Evolutionary conservation across 1,140 invertebrate genomes (phyloP).

Genomic region (Hyposmocoma kahamanoa): DNA sequence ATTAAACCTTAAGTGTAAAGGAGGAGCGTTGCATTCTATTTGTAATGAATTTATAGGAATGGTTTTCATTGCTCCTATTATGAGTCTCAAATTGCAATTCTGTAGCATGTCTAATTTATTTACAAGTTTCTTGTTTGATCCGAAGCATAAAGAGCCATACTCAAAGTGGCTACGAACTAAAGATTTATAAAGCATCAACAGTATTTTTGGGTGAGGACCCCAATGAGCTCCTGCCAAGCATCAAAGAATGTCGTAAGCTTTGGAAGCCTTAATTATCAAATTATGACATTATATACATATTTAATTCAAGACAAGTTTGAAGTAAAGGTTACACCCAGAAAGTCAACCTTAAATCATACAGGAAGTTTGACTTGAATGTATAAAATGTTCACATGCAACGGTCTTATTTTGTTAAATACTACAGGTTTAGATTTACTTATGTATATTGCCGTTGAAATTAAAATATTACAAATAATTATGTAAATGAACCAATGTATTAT

Average conservation of each 20-base stretch:
- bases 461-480: too few species aligned
- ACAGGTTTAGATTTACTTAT: too few species aligned
- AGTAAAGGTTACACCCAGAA: not conserved
- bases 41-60: constrained; percentile 3
- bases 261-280: not conserved
- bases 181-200: constrained; percentile 4
- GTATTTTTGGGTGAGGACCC: constrained; percentile 6
- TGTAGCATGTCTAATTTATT: constrained; percentile 4
- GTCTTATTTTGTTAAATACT: too few species aligned
- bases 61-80: constrained; percentile 3
- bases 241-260: constrained; percentile 4
- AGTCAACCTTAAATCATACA: not conserved
- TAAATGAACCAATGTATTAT: too few species aligned
- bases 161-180: constrained; percentile 7
- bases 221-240: not conserved
- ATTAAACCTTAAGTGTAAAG: not conserved
- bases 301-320: not conserved
- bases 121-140: not conserved
- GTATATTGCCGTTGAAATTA: too few species aligned
- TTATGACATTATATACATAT: not conserved
- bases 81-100: not conserved
- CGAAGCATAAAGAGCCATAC: constrained; percentile 3
- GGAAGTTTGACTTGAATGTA: too few species aligned
- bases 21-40: constrained; percentile 3
- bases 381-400: too few species aligned